These are phyloP conservation scores for pig (Sus scrofa) DNA, from an alignment of 2,113 vertebrate species.

Conservation along the genomic window T2T-Sscrofa CM000813.6:38176501-38177000, in stretches of 20 bases:
- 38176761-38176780: background rate
- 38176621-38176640: background rate
- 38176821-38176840: background rate
- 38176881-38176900: background rate
- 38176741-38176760: background rate
- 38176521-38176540: background rate
- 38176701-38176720: background rate
- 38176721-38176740: background rate
- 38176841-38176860: background rate
- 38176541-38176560: background rate
- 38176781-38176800: background rate
- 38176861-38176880: background rate
- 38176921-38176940: background rate
- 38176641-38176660: background rate
- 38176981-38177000: background rate
- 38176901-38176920: background rate
- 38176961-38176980: background rate
- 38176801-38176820: background rate
- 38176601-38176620: background rate
- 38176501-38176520: background rate
- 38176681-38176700: accelerated
- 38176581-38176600: background rate
- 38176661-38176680: background rate
- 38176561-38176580: background rate
- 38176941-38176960: background rate